Conservation (phyloP, 1,140 invertebrate species). For the Nephotettix cincticeps region DNA sequence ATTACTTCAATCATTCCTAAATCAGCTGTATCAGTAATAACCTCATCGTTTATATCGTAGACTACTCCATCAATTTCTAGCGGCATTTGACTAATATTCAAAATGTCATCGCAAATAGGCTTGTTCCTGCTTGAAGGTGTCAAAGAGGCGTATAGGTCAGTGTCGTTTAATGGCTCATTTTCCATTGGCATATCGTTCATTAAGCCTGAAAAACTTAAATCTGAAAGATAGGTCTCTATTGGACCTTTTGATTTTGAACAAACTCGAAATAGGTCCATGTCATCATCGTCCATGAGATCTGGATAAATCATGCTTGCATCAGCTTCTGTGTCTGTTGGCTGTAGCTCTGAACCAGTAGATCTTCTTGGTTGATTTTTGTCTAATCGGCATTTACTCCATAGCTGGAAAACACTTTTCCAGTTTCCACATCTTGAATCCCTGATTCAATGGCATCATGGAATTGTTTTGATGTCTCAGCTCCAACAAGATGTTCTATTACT, state of each 20-base stretch:
- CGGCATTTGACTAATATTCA: too few species aligned
- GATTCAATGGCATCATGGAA: background rate
- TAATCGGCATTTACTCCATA: constrained; percentile 4
- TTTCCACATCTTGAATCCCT: background rate
- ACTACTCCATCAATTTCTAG: too few species aligned
- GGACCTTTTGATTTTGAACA: background rate
- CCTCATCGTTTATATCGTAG: too few species aligned
- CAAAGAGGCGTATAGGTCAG: too few species aligned
- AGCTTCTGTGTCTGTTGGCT: background rate
- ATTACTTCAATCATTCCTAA: too few species aligned
- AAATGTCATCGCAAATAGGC: too few species aligned
- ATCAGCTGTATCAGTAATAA: too few species aligned
- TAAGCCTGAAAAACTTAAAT: background rate
- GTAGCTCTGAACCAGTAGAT: background rate
- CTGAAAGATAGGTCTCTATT: background rate
- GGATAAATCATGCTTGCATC: background rate
- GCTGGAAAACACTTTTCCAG: background rate
- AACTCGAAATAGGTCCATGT: background rate
- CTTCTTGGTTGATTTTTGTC: background rate
- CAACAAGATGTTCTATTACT: constrained; percentile 13
- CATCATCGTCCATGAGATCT: background rate
- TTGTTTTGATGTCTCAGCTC: constrained; percentile 9
- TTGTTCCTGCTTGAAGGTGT: too few species aligned
- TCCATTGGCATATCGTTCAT: background rate
- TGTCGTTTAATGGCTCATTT: background rate